Conservation (phyloP, 2,888 invertebrate species). For the Drosophila lutescens region DNA sequence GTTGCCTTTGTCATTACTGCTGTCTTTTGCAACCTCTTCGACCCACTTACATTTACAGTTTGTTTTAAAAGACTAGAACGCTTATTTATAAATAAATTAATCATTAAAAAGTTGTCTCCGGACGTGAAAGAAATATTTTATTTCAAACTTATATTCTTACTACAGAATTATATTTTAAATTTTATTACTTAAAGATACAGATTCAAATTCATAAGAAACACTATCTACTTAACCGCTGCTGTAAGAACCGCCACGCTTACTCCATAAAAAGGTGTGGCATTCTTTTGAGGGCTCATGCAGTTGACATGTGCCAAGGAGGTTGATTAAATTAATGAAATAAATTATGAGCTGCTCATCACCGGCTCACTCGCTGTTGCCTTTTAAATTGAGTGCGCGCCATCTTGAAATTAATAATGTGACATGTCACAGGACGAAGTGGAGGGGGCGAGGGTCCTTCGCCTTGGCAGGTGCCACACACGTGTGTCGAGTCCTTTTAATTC, state of each 20-base stretch:
- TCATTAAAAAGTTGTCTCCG: too few species aligned
- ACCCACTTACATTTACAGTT: conserved; percentile 13
- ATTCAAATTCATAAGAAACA: neutral
- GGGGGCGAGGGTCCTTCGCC: neutral
- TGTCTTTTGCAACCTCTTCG: conserved; percentile 43
- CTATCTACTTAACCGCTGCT: neutral
- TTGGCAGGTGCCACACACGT: conserved; percentile 36
- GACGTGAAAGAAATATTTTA: too few species aligned
- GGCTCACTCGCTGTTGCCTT: conserved; percentile 47
- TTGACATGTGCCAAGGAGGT: conserved; percentile 76
- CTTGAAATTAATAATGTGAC: conserved; percentile 77
- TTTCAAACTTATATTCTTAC: neutral
- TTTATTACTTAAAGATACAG: too few species aligned
- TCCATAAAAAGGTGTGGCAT: conserved; percentile 64
- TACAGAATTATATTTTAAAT: too few species aligned
- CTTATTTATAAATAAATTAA: neutral
- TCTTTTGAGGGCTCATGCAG: conserved; percentile 60
- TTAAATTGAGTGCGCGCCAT: conserved; percentile 77
- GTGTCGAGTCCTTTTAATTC: conserved; percentile 57
- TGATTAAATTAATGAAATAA: conserved; percentile 81
- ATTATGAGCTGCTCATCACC: conserved; percentile 67
- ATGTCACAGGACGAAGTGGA: conserved; percentile 14
- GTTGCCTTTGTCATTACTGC: conserved; percentile 40
- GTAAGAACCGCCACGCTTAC: conserved; percentile 19
- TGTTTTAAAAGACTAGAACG: neutral